phyloP scores from a whole-genome alignment of 2,888 invertebrate genomes.

The Artemia sinica region DNA sequence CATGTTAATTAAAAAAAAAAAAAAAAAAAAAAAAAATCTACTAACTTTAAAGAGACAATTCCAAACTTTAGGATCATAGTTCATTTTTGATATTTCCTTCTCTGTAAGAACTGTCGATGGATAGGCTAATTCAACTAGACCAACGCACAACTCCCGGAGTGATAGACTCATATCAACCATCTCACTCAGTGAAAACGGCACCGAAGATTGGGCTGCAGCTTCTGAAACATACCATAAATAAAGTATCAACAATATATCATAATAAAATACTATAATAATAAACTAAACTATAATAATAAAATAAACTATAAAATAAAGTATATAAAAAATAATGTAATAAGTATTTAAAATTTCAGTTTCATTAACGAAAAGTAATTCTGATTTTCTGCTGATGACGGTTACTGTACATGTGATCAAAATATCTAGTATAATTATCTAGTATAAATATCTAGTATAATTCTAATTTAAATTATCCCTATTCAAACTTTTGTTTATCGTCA shows the following conservation, averaged over 20 bases:
- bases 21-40: not conserved
- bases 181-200: constrained; percentile 56
- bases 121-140: constrained; percentile 66
- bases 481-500: no score
- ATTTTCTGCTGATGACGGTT: no score
- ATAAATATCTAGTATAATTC: no score
- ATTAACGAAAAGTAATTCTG: no score
- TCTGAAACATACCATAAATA: not conserved
- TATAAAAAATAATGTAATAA: no score
- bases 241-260: not conserved
- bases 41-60: constrained; percentile 54
- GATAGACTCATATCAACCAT: constrained; percentile 51
- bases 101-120: constrained; percentile 50
- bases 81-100: not conserved
- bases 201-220: constrained; percentile 28
- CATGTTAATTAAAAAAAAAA: not conserved
- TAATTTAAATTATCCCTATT: no score
- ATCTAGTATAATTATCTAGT: no score
- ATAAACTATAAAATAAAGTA: not conserved
- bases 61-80: constrained; percentile 48
- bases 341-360: no score
- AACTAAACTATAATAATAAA: not conserved
- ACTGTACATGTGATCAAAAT: no score
- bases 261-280: not conserved
- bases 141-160: constrained; percentile 60